These are phyloP conservation scores for Holothuria leucospilota DNA, from an alignment of 53 echinoderm and acorn worm genomes.

Conservation along the genomic window DNA sequence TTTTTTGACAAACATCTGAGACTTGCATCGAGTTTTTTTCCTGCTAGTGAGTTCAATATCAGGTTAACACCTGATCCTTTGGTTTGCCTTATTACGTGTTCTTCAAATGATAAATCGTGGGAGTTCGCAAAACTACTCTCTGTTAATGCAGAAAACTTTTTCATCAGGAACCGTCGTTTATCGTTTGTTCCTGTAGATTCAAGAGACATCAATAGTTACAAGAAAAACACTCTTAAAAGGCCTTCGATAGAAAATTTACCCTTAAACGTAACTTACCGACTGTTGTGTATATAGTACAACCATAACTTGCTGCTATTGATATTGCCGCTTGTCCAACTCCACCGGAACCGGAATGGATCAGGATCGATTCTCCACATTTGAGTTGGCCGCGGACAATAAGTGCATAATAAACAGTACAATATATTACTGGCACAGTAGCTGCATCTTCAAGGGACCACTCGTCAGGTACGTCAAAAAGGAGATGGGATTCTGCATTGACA, in stretches of 20 bases:
- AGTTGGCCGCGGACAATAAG: constrained; percentile 71
- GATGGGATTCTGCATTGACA: constrained; percentile 62
- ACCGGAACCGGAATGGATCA: constrained; percentile 30
- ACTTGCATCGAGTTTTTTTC: constrained; percentile 74
- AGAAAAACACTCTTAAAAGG: too few species aligned
- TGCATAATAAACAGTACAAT: constrained; percentile 77
- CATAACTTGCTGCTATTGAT: constrained; percentile 67
- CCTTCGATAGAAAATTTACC: too few species aligned
- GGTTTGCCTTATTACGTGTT: constrained; percentile 68
- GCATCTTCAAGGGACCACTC: constrained; percentile 70
- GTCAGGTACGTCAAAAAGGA: constrained; percentile 67
- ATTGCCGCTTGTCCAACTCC: constrained; percentile 84
- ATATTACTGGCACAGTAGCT: constrained; percentile 76
- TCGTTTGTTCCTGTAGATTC: constrained; percentile 61
- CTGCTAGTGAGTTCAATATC: constrained; percentile 70
- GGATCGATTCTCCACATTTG: constrained; percentile 66
- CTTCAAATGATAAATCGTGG: constrained; percentile 70
- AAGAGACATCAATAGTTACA: neutral
- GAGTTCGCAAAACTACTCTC: too few species aligned
- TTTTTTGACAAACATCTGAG: constrained; percentile 71
- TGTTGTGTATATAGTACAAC: constrained; percentile 78
- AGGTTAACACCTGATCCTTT: constrained; percentile 74
- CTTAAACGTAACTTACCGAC: constrained; percentile 54
- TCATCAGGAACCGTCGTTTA: constrained; percentile 67
- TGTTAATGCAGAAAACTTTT: constrained; percentile 56